Base-by-base conservation (phyloP, 2,113 vertebrate species). In the Otolemur garnettii region DNA sequence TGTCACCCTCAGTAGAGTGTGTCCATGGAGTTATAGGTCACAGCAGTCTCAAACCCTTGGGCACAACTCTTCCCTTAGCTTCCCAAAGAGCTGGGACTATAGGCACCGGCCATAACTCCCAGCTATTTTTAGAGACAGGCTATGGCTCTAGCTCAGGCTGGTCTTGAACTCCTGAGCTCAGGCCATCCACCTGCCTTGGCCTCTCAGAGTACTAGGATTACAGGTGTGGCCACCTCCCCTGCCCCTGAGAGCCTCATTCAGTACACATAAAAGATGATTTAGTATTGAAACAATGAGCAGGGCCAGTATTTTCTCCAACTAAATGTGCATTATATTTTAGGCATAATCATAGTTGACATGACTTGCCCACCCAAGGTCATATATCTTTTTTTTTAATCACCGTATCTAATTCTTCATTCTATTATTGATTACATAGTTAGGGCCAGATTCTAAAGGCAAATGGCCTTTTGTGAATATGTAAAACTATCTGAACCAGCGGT, bases 231-330 rank as follows among this genome's bases (percentile, higher is more conserved):
- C 45, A 8, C 45, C 45, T 50, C 8, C 8, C 45, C 45, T 50
- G 45, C 7, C 45, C 45, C 45, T 50, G 45, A 60, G 8, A 84
- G 26, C 62, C 33, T 87, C 53, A 87, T 33, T 87, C 90, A 13
- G 19, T 45, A 53, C 1, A 69, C 50, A 75, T 94, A 53, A 79
- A 92, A 64, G 12, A 50, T 38, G 53, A 19, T 12, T 45, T 88
- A 66, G 64, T 90, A 92, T 62, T 55, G 60, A 93, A 90, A 94
- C 8, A 26, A 53, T 93, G 77, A 60, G 13, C 55, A 91, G 33
- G 14, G 28, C 18, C 26, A 57, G 19, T 55, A 26, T 91, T 80
- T 93, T 90, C 42, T 97, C 26, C 66, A n/a, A 50, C 35, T 24
- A 84, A n/a, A 13, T 24, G 7, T 80, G 26, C 6, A 24, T 84